Conservation (phyloP, 2,888 invertebrate species). For the Aphodius granarius region DNA sequence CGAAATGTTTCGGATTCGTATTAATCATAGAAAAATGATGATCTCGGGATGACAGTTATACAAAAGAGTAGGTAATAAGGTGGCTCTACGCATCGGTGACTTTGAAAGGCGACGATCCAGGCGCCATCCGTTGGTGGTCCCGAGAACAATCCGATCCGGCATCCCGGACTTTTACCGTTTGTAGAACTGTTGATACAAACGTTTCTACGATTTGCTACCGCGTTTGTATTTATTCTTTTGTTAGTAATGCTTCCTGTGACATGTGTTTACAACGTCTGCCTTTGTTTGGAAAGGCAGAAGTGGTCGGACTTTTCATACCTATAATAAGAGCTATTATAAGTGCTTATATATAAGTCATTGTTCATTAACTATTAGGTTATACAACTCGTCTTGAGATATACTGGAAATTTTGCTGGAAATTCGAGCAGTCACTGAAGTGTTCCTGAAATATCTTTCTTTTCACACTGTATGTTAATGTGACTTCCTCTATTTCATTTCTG, state of each 20-base stretch:
- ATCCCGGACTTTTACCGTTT: slow-evolving; percentile 1
- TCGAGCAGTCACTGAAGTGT: too few species aligned
- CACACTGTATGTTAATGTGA: too few species aligned
- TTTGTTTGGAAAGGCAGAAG: too few species aligned
- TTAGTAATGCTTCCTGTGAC: neutral
- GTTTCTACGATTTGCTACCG: slow-evolving; percentile 26
- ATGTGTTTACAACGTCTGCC: neutral
- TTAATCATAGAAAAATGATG: slow-evolving; percentile 30
- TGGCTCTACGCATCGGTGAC: slow-evolving; percentile 24
- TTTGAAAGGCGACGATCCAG: slow-evolving; percentile 22
- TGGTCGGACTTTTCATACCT: too few species aligned
- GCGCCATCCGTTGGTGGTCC: slow-evolving; percentile 30
- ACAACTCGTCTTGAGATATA: too few species aligned
- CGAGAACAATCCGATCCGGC: slow-evolving; percentile 17
- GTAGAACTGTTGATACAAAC: slow-evolving; percentile 13
- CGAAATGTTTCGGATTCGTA: slow-evolving; percentile 27
- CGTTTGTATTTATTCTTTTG: slow-evolving; percentile 15
- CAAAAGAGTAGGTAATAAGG: slow-evolving; percentile 31
- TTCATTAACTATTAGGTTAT: too few species aligned
- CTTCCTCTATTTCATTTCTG: too few species aligned
- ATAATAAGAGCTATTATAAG: too few species aligned
- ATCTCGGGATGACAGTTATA: slow-evolving; percentile 28
- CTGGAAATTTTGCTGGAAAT: too few species aligned
- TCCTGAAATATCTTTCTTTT: too few species aligned
- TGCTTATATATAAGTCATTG: too few species aligned